Evolutionary conservation across 1,140 invertebrate genomes (phyloP), one percentile per base, ranked within the genome.

Genomic region (Bombus sylvicola): DNA sequence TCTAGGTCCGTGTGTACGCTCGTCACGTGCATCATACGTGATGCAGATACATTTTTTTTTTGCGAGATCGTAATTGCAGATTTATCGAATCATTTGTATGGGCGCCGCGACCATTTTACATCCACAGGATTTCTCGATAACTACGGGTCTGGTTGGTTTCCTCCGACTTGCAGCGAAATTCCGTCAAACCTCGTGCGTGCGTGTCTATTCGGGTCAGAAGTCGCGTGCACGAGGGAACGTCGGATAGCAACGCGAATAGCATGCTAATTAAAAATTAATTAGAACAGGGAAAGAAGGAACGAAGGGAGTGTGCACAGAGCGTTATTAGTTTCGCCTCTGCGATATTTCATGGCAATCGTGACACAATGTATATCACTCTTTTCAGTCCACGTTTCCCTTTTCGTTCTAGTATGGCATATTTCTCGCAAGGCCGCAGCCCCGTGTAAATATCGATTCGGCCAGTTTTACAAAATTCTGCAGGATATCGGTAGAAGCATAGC

Each of bases 21-120:
- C 4, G 83, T 71, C 85, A 87, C 81, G 85, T 77, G 85, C 73
- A 53, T 37, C 43, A 22, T 59, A 72, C 80, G 57, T 76, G 80
- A 83, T 76, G 59, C 43, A 72, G 47, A 80, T 39, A 68, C 68
- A 10, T 62, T 28, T 84, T 72, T 80, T 34, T 80, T n/a, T 28
- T 13, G 72, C 37, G 57, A 75, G 62, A 6, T 5, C 18, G 28
- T 13, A 28, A 66, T 66, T 18, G 81, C 72, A 18, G n/a, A 34
- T 64, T 74, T 47, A 69, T 69, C n/a, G n/a, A 18, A 25, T 37
- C 37, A 18, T 71, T 39, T 25, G 25, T n/a, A 9, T 34, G 9
- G 10, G 8, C 18, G 10, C 3, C 3, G 37, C 25, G 28, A 3
- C 5, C 15, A n/a, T 43, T 28, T 41, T 43, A 43, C 15, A 15